A percentile compares a stretch with the other conserved stretches of the same genome.
phyloP scores from a whole-genome alignment of 2,888 invertebrate species.

The Trichogramma evanescens region DNA sequence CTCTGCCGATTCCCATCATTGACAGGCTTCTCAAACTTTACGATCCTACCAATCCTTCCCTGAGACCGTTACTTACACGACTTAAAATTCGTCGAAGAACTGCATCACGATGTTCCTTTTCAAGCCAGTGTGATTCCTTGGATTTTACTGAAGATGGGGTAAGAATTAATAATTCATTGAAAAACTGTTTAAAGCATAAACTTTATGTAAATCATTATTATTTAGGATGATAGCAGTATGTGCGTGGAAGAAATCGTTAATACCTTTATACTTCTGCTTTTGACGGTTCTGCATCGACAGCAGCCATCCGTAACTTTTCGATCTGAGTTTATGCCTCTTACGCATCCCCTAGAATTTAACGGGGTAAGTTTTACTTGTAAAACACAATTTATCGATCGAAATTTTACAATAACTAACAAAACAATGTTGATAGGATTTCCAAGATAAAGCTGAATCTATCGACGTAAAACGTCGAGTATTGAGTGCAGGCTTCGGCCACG shows the following conservation, averaged over 20 bases:
- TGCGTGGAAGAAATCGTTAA: conserved; percentile 50
- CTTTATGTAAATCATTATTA: neutral
- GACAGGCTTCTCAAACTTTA: conserved; percentile 53
- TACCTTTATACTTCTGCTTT: conserved; percentile 49
- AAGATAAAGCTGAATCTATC: conserved; percentile 26
- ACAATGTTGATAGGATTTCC: conserved; percentile 18
- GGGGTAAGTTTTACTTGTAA: conserved; percentile 27
- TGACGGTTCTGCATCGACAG: conserved; percentile 46
- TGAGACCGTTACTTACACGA: conserved; percentile 48
- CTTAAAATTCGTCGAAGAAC: conserved; percentile 39
- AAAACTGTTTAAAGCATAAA: neutral
- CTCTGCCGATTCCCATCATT: conserved; percentile 46
- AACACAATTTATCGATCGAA: neutral
- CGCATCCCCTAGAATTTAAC: conserved; percentile 30
- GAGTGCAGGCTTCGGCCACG: conserved; percentile 58
- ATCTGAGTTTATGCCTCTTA: conserved; percentile 34
- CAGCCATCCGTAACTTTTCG: conserved; percentile 31
- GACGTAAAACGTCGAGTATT: conserved; percentile 48
- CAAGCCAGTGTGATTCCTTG: conserved; percentile 49
- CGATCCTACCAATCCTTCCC: conserved; percentile 57
- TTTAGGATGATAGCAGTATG: conserved; percentile 38
- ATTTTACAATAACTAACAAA: conserved; percentile 2
- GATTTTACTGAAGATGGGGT: conserved; percentile 44
- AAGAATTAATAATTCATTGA: conserved; percentile 17
- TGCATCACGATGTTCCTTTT: conserved; percentile 48